Evolutionary conservation across 2,888 invertebrate genomes (phyloP).

Genomic region (Sericinus montela): DNA sequence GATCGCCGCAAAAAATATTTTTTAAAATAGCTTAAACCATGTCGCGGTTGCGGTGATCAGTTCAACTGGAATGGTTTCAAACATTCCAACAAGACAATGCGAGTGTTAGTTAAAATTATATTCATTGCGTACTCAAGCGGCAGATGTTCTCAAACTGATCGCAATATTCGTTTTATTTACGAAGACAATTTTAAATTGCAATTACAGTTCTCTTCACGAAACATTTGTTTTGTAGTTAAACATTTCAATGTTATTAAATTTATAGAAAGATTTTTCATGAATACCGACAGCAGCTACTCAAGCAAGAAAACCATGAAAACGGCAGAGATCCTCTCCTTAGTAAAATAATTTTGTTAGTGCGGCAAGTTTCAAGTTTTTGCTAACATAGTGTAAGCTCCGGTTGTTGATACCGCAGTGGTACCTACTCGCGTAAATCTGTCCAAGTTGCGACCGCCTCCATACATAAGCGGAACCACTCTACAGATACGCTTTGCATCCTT

Average conservation of each 20-base stretch:
- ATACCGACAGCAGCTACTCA: no score
- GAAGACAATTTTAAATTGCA: constrained; percentile 19
- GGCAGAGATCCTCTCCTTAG: constrained; percentile 10
- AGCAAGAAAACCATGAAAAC: no score
- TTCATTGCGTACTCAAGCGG: constrained; percentile 36
- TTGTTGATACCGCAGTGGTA: constrained; percentile 39
- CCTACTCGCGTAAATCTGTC: constrained; percentile 64
- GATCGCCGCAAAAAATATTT: no score
- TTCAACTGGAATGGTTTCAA: constrained; percentile 31
- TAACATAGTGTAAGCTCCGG: constrained; percentile 37
- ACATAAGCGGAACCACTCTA: constrained; percentile 32
- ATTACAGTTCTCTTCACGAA: constrained; percentile 9
- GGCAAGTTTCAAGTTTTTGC: constrained; percentile 22
- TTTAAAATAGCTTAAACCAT: no score
- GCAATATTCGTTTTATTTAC: constrained; percentile 36
- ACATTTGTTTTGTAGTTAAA: not conserved
- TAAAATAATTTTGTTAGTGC: constrained; percentile 15
- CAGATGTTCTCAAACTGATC: constrained; percentile 41
- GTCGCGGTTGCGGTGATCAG: constrained; percentile 28
- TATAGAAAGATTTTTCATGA: no score
- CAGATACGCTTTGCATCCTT: constrained; percentile 37
- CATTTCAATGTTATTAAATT: no score
- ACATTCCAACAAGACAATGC: constrained; percentile 39
- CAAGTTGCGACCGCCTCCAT: constrained; percentile 29
- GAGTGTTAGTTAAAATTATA: constrained; percentile 36